Evolutionary conservation across 2,113 vertebrate genomes (phyloP).

Genomic region (Strix aluco): DNA sequence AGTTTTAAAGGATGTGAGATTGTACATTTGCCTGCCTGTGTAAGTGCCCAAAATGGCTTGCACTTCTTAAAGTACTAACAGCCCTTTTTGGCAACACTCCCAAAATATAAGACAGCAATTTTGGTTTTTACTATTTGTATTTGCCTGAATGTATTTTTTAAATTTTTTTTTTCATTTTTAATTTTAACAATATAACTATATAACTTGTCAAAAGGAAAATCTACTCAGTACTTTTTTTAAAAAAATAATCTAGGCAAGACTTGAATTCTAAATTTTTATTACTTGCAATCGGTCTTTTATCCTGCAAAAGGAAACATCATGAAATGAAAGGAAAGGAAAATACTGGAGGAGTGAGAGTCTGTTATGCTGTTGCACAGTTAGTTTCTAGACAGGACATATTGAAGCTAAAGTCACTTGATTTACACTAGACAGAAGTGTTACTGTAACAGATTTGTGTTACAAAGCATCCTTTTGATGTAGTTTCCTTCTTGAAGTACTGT

Average conservation of each 20-base stretch:
- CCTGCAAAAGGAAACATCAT: neutral
- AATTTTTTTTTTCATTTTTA: too few relatives aligned
- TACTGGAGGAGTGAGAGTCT: neutral
- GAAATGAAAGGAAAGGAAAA: neutral
- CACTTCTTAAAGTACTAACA: neutral
- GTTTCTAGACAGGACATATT: neutral
- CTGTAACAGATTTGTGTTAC: neutral
- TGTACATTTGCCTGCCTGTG: neutral
- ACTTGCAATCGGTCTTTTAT: neutral
- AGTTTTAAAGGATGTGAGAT: neutral
- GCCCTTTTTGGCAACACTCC: neutral
- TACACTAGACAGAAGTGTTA: neutral
- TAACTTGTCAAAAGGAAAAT: neutral
- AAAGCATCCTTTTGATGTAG: neutral
- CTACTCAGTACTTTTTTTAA: neutral
- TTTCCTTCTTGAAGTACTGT: neutral
- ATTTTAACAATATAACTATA: neutral
- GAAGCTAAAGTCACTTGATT: neutral
- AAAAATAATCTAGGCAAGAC: neutral
- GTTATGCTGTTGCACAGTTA: neutral
- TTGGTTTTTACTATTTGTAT: neutral
- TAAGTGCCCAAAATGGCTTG: neutral
- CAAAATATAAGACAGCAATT: neutral
- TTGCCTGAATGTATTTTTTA: neutral
- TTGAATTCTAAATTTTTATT: neutral